Conservation (phyloP, 2,113 vertebrate species). For the Psittacara wagleri region DNA sequence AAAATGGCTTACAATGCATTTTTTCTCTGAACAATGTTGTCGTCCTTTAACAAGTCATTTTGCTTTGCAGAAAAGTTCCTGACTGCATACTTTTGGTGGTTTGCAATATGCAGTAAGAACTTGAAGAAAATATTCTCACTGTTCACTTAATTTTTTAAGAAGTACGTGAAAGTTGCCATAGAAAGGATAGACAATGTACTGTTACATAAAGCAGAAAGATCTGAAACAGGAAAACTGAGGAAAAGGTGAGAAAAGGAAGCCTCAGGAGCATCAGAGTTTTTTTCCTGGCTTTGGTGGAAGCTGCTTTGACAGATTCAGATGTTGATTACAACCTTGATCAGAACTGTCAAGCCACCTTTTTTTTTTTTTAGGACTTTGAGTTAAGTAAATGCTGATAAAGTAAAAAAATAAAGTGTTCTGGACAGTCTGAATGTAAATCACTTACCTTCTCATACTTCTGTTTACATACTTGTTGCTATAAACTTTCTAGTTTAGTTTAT, state of each 20-base stretch:
- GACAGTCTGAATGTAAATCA: not conserved
- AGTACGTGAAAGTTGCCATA: not conserved
- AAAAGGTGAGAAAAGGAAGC: not conserved
- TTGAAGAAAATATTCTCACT: not conserved
- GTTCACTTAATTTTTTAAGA: not conserved
- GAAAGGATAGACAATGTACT: not conserved
- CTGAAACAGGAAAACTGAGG: not conserved
- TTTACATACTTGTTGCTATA: not conserved
- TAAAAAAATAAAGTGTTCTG: not conserved
- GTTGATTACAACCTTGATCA: not conserved
- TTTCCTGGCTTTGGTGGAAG: conserved; percentile 5
- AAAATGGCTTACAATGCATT: not conserved
- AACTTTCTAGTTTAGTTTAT: not conserved
- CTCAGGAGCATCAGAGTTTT: not conserved
- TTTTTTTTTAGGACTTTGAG: not conserved
- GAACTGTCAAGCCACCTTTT: not conserved
- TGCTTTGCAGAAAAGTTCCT: not conserved
- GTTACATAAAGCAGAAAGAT: not conserved
- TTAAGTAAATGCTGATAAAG: conserved; percentile 1
- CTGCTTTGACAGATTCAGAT: conserved; percentile 22
- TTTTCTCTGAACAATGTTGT: not conserved
- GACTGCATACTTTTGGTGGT: not conserved
- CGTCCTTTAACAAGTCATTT: not conserved
- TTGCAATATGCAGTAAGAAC: not conserved
- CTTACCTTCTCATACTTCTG: not conserved